Evolutionary conservation across 1,140 invertebrate genomes (phyloP).

Genomic region (Bombus polaris): DNA sequence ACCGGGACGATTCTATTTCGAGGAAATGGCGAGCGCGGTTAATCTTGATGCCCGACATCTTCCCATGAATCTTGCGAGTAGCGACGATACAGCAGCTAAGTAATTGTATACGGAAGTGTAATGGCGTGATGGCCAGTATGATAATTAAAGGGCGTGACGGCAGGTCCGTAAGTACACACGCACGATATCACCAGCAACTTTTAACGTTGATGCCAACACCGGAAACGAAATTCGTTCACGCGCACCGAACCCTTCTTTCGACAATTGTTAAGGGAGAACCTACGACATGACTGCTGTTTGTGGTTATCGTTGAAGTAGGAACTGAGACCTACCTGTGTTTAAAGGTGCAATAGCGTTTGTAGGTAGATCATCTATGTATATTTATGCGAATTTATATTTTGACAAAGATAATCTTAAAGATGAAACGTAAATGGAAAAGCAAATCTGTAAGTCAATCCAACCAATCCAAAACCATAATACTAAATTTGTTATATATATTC

Average conservation of each 20-base stretch:
- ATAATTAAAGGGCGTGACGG: conserved; percentile 68
- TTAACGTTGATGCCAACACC: not conserved
- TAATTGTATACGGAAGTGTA: conserved; percentile 66
- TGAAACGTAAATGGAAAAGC: too few relatives aligned
- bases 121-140: conserved; percentile 58
- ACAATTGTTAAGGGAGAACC: not conserved
- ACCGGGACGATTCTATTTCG: conserved; percentile 52
- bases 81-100: conserved; percentile 55
- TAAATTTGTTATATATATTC: conserved; percentile 29
- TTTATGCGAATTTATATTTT: not conserved
- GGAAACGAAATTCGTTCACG: conserved; percentile 36
- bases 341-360: not conserved
- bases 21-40: conserved; percentile 48
- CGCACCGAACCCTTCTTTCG: not conserved
- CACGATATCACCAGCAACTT: conserved; percentile 18
- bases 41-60: conserved; percentile 56
- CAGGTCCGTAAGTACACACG: conserved; percentile 12
- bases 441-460: too few relatives aligned
- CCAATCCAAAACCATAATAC: not conserved
- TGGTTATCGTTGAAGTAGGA: not conserved
- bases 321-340: not conserved
- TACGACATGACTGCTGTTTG: not conserved
- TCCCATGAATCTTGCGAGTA: conserved; percentile 46
- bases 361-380: not conserved
- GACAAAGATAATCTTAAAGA: not conserved